Conservation (phyloP, 2,113 vertebrate species). For the Hippocampus zosterae region DNA sequence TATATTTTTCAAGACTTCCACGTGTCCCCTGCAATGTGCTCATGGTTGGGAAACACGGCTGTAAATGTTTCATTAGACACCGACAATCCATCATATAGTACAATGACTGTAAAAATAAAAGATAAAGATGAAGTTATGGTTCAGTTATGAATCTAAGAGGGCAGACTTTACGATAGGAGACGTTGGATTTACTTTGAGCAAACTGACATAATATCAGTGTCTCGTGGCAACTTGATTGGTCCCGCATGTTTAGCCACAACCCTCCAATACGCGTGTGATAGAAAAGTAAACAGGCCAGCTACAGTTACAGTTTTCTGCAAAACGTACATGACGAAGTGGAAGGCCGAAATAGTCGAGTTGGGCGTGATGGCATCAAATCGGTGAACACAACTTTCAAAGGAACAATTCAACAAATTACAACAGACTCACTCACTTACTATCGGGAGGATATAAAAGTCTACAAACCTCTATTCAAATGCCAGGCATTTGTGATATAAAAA, state of each 20-base stretch:
- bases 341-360: neutral
- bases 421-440: slow-evolving; percentile 52
- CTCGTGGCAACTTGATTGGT: slow-evolving; percentile 30
- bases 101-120: too few species aligned
- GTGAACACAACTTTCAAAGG: slow-evolving; percentile 64
- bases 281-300: neutral
- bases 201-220: slow-evolving; percentile 41
- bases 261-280: slow-evolving; percentile 59
- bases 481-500: neutral
- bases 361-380: slow-evolving; percentile 32
- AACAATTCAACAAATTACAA: slow-evolving; percentile 67
- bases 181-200: slow-evolving; percentile 25
- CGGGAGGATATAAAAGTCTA: neutral
- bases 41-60: too few species aligned
- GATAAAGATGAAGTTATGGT: too few species aligned
- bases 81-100: too few species aligned
- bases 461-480: neutral
- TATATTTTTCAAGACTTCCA: too few species aligned
- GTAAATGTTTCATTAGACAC: too few species aligned
- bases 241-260: slow-evolving; percentile 48
- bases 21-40: too few species aligned
- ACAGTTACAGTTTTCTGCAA: neutral
- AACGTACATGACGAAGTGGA: slow-evolving; percentile 39
- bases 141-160: too few species aligned
- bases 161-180: neutral